Percentiles rank a stretch among this genome's conserved stretches.
Evolutionary conservation across 2,797 vertebrate genomes (phyloP).

Genomic region (Myoxocephalus aenaeus): DNA sequence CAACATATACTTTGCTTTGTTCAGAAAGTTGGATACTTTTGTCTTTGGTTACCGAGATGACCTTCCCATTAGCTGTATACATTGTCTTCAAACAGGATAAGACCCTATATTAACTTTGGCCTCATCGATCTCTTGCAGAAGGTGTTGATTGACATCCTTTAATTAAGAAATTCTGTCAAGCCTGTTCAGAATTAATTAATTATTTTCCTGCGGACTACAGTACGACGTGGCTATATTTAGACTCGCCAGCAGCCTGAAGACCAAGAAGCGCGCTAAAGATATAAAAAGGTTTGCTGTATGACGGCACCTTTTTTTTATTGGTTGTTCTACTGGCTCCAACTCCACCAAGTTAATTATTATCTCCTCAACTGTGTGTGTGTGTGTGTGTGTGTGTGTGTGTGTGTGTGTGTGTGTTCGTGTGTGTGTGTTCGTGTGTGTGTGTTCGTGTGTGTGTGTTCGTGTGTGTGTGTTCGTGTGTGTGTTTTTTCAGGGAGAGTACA

Average conservation of each 20-base stretch:
- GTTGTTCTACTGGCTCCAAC: conserved; percentile 47
- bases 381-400: conserved; percentile 41
- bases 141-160: background rate
- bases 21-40: background rate
- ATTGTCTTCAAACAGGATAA: background rate
- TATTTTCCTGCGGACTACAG: background rate
- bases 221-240: background rate
- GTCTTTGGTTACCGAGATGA: background rate
- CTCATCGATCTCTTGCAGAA: background rate
- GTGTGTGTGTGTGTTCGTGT: conserved; percentile 36
- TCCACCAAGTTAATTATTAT: conserved; percentile 83
- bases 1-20: background rate
- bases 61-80: background rate
- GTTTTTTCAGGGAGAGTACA: conserved; percentile 55
- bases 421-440: too few relatives aligned
- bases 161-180: background rate
- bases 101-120: background rate
- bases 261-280: conserved; percentile 58
- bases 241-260: conserved; percentile 9
- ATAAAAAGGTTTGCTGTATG: conserved; percentile 66
- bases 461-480: conserved; percentile 39
- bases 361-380: conserved; percentile 39
- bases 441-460: too few relatives aligned
- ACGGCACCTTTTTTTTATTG: conserved; percentile 49
- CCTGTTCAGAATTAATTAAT: background rate